phyloP scores from a whole-genome alignment of 2,113 vertebrate species.

The Ailurus styani region DNA sequence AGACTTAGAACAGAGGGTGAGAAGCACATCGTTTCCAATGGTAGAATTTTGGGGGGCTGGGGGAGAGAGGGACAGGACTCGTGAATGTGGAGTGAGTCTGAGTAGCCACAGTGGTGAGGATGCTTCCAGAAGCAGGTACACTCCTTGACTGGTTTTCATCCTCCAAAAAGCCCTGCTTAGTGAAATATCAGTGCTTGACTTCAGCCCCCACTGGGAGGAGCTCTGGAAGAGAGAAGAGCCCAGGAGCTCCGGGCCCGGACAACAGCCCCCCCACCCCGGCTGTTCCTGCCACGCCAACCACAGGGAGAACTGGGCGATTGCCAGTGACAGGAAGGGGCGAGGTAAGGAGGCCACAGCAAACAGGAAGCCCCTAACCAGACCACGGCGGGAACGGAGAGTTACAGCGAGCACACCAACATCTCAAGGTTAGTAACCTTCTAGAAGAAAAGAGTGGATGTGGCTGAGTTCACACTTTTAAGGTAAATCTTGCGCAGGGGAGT shows the following conservation, averaged over 20 bases:
- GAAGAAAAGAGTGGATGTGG: background rate
- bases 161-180: background rate
- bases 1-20: background rate
- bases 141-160: background rate
- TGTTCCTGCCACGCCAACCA: accelerated
- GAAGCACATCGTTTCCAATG: background rate
- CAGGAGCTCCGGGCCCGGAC: background rate
- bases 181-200: background rate
- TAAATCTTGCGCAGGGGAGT: background rate
- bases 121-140: background rate
- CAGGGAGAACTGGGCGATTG: background rate
- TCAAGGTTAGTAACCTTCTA: constrained; percentile 36
- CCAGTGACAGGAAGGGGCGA: background rate
- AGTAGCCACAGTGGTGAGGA: background rate
- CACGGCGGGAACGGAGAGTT: background rate
- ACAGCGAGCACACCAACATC: background rate
- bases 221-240: background rate
- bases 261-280: too few relatives aligned
- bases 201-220: background rate
- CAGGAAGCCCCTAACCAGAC: background rate
- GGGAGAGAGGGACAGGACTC: background rate
- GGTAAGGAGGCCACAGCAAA: accelerated
- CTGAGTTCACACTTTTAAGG: background rate
- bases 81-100: background rate
- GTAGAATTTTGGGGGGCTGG: background rate